Percentiles rank a stretch among this genome's conserved stretches.
Evolutionary conservation across 1,140 invertebrate species (phyloP).

Genomic region (Scylla paramamosain): DNA sequence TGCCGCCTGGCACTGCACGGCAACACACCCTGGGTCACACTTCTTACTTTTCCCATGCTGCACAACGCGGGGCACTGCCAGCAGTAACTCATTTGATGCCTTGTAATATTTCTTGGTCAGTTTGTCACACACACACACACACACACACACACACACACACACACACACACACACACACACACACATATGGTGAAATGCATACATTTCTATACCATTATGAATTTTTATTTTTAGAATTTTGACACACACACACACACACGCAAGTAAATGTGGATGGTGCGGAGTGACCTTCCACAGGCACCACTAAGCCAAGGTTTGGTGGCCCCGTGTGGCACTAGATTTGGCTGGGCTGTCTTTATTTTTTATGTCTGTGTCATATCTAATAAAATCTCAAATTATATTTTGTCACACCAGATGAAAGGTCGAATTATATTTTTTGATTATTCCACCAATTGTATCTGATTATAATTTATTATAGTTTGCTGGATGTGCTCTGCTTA

Average conservation of each 20-base stretch:
- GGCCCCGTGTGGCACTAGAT: too few relatives aligned
- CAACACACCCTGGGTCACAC: not conserved
- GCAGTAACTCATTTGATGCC: not conserved
- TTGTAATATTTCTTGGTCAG: not conserved
- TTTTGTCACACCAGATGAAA: not conserved
- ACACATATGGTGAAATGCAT: too few relatives aligned
- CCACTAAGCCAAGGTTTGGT: too few relatives aligned
- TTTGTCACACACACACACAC: too few relatives aligned
- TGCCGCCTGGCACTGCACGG: not conserved
- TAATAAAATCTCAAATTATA: not conserved
- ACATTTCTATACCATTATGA: too few relatives aligned
- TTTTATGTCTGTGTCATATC: not conserved
- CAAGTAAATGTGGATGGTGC: not conserved
- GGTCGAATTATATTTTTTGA: not conserved
- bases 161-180: constrained; percentile 10
- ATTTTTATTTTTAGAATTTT: too few relatives aligned
- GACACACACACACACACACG: not conserved
- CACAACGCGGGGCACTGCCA: not conserved
- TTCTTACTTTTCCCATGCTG: not conserved
- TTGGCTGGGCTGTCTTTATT: not conserved
- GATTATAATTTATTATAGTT: not conserved
- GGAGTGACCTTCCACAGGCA: too few relatives aligned
- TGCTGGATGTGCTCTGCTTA: not conserved
- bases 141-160: too few relatives aligned
- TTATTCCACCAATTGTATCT: not conserved